phyloP scores from a whole-genome alignment of 2,113 vertebrate genomes.

The Hoplias malabaricus region DNA sequence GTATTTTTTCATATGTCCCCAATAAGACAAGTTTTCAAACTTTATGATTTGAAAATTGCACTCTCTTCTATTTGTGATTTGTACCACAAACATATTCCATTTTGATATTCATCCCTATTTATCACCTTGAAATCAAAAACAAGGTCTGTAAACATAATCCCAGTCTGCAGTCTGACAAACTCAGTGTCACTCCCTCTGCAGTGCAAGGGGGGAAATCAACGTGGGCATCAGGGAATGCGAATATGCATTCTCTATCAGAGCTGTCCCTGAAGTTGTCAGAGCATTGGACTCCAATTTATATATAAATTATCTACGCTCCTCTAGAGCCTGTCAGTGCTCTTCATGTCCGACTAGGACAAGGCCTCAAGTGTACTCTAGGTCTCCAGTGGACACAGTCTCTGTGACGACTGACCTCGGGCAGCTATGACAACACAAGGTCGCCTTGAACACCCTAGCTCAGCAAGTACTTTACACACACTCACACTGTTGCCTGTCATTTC shows the following conservation, averaged over 20 bases:
- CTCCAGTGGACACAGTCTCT: conserved; percentile 28
- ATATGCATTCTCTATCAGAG: conserved; percentile 55
- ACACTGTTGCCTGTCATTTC: not conserved
- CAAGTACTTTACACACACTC: not conserved
- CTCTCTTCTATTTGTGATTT: too few species aligned
- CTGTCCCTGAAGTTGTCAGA: conserved; percentile 17
- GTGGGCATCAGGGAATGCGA: conserved; percentile 56
- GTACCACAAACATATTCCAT: too few species aligned
- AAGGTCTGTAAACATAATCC: not conserved
- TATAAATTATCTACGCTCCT: conserved; percentile 58
- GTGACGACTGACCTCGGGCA: conserved; percentile 15
- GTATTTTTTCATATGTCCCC: too few species aligned
- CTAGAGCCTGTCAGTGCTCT: conserved; percentile 55
- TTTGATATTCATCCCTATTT: too few species aligned
- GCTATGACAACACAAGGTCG: conserved; percentile 41
- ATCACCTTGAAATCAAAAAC: not conserved
- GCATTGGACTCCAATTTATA: conserved; percentile 44
- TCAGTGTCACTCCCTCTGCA: conserved; percentile 22
- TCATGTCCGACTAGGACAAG: conserved; percentile 55
- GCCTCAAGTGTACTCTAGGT: conserved; percentile 20
- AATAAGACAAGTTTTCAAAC: too few species aligned
- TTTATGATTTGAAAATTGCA: too few species aligned
- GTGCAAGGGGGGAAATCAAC: conserved; percentile 23
- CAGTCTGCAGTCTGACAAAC: too few species aligned
- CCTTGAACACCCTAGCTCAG: not conserved